Percentiles rank a stretch among this genome's conserved stretches.
Conservation (phyloP, 2,113 vertebrate species). For the Gavia stellata region DNA sequence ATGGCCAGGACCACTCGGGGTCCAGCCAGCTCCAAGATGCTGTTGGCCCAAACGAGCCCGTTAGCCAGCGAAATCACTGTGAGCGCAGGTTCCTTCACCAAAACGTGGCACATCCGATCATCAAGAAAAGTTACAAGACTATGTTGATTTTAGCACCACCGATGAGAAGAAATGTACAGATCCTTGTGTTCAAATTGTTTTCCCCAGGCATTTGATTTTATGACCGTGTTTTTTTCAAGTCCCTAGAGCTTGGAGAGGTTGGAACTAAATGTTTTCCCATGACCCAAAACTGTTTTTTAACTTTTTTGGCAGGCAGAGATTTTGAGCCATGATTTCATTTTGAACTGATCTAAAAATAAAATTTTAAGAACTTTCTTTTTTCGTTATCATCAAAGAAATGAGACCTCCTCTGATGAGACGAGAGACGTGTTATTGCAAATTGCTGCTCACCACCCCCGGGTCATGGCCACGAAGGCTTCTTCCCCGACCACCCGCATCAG, state of each 20-base stretch:
- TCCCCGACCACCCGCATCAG: background rate
- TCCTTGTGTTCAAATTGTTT: background rate
- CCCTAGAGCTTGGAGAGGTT: background rate
- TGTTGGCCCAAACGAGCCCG: background rate
- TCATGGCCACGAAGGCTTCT: background rate
- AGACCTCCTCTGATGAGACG: background rate
- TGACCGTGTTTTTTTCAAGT: background rate
- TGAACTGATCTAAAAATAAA: background rate
- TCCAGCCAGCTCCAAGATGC: background rate
- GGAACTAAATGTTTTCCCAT: background rate
- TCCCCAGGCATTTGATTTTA: background rate
- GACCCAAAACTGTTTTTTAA: background rate
- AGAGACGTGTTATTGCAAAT: background rate
- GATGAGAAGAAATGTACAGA: background rate
- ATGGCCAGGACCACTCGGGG: accelerated
- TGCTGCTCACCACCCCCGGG: background rate
- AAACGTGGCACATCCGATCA: background rate
- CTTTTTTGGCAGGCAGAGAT: background rate
- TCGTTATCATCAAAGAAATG: background rate
- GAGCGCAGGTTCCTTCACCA: background rate
- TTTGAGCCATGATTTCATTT: background rate
- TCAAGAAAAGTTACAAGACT: accelerated
- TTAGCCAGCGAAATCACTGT: background rate
- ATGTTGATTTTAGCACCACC: background rate
- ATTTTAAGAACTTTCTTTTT: background rate